A percentile compares a stretch with the other conserved stretches of the same genome.
phyloP scores from a whole-genome alignment of 1,140 invertebrate species.

The Alviniconcha marisindica region DNA sequence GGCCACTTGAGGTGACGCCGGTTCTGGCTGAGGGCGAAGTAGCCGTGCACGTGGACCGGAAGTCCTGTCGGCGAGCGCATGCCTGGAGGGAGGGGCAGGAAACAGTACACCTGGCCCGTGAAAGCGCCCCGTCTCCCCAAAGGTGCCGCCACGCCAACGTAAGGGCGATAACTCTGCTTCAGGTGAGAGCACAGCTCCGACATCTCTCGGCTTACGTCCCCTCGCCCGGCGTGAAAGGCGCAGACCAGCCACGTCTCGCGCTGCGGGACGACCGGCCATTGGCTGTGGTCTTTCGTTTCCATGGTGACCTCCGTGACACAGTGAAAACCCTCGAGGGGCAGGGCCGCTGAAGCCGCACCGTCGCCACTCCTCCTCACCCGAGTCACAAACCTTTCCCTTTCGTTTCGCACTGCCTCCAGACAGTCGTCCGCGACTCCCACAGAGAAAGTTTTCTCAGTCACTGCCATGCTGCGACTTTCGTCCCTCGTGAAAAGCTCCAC shows the following conservation, averaged over 20 bases:
- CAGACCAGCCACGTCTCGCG: constrained; percentile 26
- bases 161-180: constrained; percentile 15
- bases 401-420: neutral
- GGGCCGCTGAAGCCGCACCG: neutral
- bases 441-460: neutral
- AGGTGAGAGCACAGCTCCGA: neutral
- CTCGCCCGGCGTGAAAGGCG: constrained; percentile 15
- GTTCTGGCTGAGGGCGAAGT: constrained; percentile 67
- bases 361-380: neutral
- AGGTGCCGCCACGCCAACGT: constrained; percentile 42
- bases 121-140: neutral
- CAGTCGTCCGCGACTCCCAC: neutral
- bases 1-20: constrained; percentile 67
- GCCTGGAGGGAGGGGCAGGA: constrained; percentile 67
- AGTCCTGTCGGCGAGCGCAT: constrained; percentile 59
- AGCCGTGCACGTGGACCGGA: constrained; percentile 70
- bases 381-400: neutral
- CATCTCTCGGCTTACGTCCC: neutral
- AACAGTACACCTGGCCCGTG: constrained; percentile 65
- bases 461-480: neutral
- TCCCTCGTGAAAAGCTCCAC: constrained; percentile 5
- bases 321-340: neutral
- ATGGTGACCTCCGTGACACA: neutral
- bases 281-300: neutral
- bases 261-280: neutral